Evolutionary conservation across 2,888 invertebrate genomes (phyloP).

Genomic region (Azorinus chamasolen): DNA sequence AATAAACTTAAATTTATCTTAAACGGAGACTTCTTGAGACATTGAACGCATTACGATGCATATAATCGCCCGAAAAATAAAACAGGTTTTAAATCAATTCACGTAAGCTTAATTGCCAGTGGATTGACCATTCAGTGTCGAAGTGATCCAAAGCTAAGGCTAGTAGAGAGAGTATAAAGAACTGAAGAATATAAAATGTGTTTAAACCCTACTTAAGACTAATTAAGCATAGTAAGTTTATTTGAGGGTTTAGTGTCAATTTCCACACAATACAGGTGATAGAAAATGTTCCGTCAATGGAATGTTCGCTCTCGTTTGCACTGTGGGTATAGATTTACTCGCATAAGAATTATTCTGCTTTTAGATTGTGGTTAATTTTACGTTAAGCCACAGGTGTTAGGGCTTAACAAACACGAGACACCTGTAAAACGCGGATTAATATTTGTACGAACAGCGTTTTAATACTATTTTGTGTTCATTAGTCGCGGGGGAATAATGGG

Average conservation of each 20-base stretch:
- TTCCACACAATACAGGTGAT: slow-evolving; percentile 9
- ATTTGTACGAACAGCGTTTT: slow-evolving; percentile 22
- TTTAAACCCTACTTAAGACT: slow-evolving; percentile 61
- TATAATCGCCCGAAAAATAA: slow-evolving; percentile 41
- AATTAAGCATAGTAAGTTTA: slow-evolving; percentile 65
- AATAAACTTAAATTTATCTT: slow-evolving; percentile 18
- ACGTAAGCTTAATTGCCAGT: slow-evolving; percentile 42
- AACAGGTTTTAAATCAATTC: slow-evolving; percentile 29
- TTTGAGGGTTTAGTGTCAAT: slow-evolving; percentile 64
- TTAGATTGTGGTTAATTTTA: slow-evolving; percentile 45
- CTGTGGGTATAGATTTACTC: slow-evolving; percentile 35
- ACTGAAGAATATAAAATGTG: slow-evolving; percentile 27
- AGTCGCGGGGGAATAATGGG: slow-evolving; percentile 8
- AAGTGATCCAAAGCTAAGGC: too few species aligned
- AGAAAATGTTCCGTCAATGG: not conserved
- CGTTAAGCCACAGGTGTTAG: slow-evolving; percentile 60
- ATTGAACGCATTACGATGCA: slow-evolving; percentile 8
- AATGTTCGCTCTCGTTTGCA: slow-evolving; percentile 6
- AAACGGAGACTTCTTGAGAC: slow-evolving; percentile 31
- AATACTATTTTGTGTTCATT: slow-evolving; percentile 43
- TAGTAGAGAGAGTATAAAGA: too few species aligned
- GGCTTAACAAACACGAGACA: slow-evolving; percentile 58
- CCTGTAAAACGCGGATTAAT: slow-evolving; percentile 46
- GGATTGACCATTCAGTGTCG: too few species aligned
- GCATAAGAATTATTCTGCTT: slow-evolving; percentile 36